Base-by-base conservation (phyloP, 2,113 vertebrate genomes). In the Petaurus breviceps region DNA sequence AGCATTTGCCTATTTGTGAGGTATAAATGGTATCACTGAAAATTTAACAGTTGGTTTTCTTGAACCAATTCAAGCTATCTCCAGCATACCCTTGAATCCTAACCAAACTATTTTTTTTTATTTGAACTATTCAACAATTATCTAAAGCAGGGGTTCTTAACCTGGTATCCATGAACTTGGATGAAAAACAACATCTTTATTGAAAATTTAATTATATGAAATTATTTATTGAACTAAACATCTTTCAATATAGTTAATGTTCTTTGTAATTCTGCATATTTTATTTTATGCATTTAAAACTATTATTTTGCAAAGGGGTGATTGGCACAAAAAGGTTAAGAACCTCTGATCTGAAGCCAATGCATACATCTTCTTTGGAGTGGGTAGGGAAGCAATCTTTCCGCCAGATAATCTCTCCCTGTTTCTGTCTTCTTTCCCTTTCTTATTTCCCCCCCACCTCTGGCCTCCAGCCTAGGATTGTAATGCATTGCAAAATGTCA, bases 401-500 rank as follows among this genome's bases (percentile, higher is more conserved):
- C 68, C 95, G 97, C 25, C 95, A 97, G 97, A 96, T 97, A 98
- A 97, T 94, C 94, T 98, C 96, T 97, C 97, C 96, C 51, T 52
- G 92, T 95, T 97, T 95, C 90, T 5, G 95, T 93, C 92, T 57
- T 97, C 95, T 98, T 97, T 96, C 96, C 96, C 95, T 97, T 95
- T 96, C 90, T 92, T 97, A 91, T 84, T 84, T n/a, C 22, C 68
- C 68, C n/a, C 19, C 0, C 97, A 2, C 47, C 97, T 98, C 97
- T 96, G 97, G 95, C 93, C 93, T 84, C 89, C 57, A 95, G 57
- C 49, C 91, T 97, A 97, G 95, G 97, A 97, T 98, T 98, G 97
- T 97, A 98, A 95, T 98, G 98, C 98, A 97, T 98, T 94, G 97
- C 95, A 98, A 98, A 98, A 99, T 98, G 98, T 98, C 97, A 98